phyloP scores from a whole-genome alignment of 2,888 invertebrate genomes.

The Zhuqinia jingwanae region DNA sequence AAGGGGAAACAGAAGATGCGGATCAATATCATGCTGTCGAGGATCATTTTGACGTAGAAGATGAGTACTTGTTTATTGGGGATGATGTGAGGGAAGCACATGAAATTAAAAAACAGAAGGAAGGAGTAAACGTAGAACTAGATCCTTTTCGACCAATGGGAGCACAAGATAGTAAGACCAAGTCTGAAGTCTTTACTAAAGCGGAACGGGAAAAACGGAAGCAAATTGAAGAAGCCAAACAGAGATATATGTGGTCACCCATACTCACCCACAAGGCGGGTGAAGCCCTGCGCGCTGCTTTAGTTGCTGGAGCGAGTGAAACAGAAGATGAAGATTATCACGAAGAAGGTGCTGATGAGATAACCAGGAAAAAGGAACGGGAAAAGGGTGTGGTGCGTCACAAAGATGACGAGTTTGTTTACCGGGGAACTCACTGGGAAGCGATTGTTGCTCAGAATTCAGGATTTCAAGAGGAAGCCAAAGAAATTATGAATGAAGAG shows the following conservation, averaged over 20 bases:
- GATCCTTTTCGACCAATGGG: constrained; percentile 57
- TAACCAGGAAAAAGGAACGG: constrained; percentile 14
- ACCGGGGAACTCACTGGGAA: constrained; percentile 70
- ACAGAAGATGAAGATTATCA: constrained; percentile 67
- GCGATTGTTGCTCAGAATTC: constrained; percentile 65
- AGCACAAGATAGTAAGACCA: neutral
- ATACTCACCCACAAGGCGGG: constrained; percentile 65
- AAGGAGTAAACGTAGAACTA: neutral
- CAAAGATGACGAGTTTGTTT: constrained; percentile 68
- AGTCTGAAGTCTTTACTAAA: too few species aligned
- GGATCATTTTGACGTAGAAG: constrained; percentile 49
- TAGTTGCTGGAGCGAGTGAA: constrained; percentile 66
- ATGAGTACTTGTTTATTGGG: constrained; percentile 55
- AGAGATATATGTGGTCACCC: constrained; percentile 56
- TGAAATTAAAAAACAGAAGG: constrained; percentile 4
- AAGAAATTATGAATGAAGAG: constrained; percentile 54
- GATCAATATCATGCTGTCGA: neutral
- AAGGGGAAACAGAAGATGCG: constrained; percentile 17
- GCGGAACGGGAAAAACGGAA: neutral
- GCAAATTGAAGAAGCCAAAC: neutral
- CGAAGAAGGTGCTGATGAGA: constrained; percentile 51
- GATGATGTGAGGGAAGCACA: constrained; percentile 34
- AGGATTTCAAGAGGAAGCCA: constrained; percentile 54
- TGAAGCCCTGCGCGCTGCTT: constrained; percentile 64
- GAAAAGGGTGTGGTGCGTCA: constrained; percentile 41